phyloP scores from a whole-genome alignment of 1,140 invertebrate genomes.

The Littorina saxatilis region DNA sequence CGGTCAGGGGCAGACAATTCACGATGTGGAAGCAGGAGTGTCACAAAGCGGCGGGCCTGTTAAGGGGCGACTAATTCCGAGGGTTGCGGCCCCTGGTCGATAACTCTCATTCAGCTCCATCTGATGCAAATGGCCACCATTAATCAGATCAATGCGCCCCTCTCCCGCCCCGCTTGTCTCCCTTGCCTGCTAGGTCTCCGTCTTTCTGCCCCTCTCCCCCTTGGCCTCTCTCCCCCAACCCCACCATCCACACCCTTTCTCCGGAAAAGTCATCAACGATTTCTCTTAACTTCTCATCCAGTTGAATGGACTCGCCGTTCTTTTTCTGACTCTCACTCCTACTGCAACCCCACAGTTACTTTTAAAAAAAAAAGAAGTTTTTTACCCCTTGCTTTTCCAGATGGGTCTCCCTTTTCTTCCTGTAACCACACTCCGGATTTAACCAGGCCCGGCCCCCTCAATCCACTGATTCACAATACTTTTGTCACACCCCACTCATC shows the following conservation, averaged over 20 bases:
- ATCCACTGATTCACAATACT: not conserved
- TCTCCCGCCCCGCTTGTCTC: not conserved
- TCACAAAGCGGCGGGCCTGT: not conserved
- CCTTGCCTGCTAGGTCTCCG: not conserved
- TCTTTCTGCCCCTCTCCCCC: not conserved
- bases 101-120: slow-evolving; percentile 11
- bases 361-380: too few species aligned
- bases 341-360: too few species aligned
- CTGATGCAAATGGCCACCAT: slow-evolving; percentile 10
- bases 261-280: too few species aligned
- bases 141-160: slow-evolving; percentile 3
- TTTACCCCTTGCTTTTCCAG: too few species aligned
- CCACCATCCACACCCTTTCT: not conserved
- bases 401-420: too few species aligned
- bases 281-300: too few species aligned
- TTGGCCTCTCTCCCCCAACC: not conserved
- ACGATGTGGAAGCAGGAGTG: not conserved
- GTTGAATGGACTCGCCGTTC: too few species aligned
- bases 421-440: too few species aligned
- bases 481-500: not conserved
- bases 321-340: too few species aligned
- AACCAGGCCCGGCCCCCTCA: not conserved
- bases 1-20: too few species aligned
- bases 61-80: not conserved
- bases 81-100: not conserved